These are phyloP conservation scores for Phymorhynchus buccinoides DNA, from an alignment of 1,140 invertebrate genomes.

Conservation along the genomic window DNA sequence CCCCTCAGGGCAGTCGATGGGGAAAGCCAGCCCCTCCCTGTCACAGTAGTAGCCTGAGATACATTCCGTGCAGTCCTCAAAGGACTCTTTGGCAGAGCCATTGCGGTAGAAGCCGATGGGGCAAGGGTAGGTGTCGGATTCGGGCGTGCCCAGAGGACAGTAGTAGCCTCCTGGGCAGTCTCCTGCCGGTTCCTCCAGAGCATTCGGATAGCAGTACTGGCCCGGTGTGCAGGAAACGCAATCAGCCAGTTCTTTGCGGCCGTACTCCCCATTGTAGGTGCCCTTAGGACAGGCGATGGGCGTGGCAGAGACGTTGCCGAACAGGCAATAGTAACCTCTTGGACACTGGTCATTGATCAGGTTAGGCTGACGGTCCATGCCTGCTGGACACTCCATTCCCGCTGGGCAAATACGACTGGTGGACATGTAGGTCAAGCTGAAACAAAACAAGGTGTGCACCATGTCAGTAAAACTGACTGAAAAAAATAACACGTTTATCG, in stretches of 20 bases:
- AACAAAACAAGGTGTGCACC: neutral
- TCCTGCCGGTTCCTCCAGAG: constrained; percentile 52
- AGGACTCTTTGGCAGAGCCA: constrained; percentile 67
- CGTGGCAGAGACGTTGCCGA: constrained; percentile 65
- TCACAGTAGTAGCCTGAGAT: constrained; percentile 70
- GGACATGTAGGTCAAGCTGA: constrained; percentile 55
- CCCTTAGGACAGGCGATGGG: constrained; percentile 69
- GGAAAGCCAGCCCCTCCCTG: constrained; percentile 63
- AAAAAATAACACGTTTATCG: too few relatives aligned
- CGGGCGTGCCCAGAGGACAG: constrained; percentile 64
- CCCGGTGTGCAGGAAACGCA: constrained; percentile 68
- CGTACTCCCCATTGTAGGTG: constrained; percentile 64
- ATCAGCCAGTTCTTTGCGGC: constrained; percentile 61
- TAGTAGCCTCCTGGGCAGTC: constrained; percentile 66
- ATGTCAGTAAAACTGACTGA: neutral
- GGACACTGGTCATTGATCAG: constrained; percentile 63
- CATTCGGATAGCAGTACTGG: constrained; percentile 62
- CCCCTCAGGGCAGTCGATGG: constrained; percentile 66
- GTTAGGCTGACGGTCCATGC: constrained; percentile 65
- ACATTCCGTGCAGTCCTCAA: constrained; percentile 71
- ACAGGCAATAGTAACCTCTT: constrained; percentile 67
- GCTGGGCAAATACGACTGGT: constrained; percentile 62
- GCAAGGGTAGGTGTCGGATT: constrained; percentile 60
- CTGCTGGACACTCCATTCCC: constrained; percentile 68
- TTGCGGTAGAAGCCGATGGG: constrained; percentile 71